Percentiles rank a stretch among this genome's conserved stretches.
phyloP scores from a whole-genome alignment of 2,888 invertebrate species.

The Cosmia pyralina region DNA sequence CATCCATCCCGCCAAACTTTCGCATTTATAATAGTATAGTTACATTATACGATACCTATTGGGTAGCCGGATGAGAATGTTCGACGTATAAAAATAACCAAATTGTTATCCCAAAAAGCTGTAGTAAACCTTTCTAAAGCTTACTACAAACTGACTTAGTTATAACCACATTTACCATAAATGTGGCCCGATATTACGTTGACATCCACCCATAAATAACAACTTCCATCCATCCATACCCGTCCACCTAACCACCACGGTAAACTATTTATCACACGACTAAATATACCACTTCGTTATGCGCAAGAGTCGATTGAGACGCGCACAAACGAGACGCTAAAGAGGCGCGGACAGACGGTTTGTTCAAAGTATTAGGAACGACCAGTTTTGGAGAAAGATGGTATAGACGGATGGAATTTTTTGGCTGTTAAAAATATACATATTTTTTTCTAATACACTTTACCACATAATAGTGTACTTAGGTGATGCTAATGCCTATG shows the following conservation, averaged over 20 bases:
- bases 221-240: conserved; percentile 10
- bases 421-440: no score
- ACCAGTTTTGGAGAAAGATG: conserved; percentile 43
- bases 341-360: conserved; percentile 72
- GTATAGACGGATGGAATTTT: conserved; percentile 27
- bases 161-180: not conserved
- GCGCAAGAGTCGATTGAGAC: conserved; percentile 71
- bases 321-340: conserved; percentile 76
- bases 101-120: not conserved
- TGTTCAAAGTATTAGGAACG: conserved; percentile 52
- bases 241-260: conserved; percentile 3
- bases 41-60: no score
- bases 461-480: no score
- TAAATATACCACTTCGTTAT: conserved; percentile 61
- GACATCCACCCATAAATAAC: conserved; percentile 16
- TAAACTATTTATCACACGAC: conserved; percentile 46
- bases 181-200: not conserved
- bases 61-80: no score
- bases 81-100: not conserved
- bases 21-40: no score
- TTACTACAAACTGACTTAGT: not conserved
- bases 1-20: no score
- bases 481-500: no score
- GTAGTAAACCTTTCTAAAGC: not conserved
- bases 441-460: no score